Evolutionary conservation across 2,113 vertebrate species (phyloP).

Genomic region (Zosterops pallidus): DNA sequence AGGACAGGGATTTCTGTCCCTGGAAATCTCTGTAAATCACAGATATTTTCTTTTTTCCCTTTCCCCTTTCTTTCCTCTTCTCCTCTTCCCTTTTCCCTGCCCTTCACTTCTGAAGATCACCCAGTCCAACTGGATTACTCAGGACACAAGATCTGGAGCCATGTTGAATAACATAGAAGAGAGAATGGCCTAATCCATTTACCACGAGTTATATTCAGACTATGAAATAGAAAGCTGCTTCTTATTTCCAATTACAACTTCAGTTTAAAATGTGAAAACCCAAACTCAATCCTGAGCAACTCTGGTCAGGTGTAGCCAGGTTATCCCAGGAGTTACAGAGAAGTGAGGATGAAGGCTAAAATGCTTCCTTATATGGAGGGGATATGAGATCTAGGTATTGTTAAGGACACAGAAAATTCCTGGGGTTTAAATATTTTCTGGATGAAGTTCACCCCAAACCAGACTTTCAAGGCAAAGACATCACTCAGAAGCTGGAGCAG

Average conservation of each 20-base stretch:
- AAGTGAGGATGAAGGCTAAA: background rate
- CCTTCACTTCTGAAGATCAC: background rate
- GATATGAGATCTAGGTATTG: background rate
- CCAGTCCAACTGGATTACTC: background rate
- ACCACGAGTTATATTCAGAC: fast-evolving
- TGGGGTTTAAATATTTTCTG: background rate
- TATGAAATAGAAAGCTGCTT: background rate
- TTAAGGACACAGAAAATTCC: background rate
- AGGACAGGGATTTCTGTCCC: background rate
- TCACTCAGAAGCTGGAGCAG: background rate
- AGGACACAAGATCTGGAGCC: background rate
- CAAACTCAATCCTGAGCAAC: background rate
- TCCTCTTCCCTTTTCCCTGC: background rate
- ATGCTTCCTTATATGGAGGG: background rate
- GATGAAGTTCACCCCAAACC: background rate
- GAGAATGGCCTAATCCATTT: background rate
- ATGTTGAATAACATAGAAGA: background rate
- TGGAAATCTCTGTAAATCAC: background rate
- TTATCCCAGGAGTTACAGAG: background rate
- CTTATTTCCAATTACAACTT: background rate
- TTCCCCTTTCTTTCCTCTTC: background rate
- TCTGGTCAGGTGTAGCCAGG: background rate
- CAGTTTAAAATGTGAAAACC: background rate
- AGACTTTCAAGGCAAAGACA: background rate
- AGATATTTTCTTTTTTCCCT: background rate